A percentile compares a stretch with the other conserved stretches of the same genome.
phyloP scores from a whole-genome alignment of 35 echinoderm and acorn worm species.

The Strongylocentrotus purpuratus region DNA sequence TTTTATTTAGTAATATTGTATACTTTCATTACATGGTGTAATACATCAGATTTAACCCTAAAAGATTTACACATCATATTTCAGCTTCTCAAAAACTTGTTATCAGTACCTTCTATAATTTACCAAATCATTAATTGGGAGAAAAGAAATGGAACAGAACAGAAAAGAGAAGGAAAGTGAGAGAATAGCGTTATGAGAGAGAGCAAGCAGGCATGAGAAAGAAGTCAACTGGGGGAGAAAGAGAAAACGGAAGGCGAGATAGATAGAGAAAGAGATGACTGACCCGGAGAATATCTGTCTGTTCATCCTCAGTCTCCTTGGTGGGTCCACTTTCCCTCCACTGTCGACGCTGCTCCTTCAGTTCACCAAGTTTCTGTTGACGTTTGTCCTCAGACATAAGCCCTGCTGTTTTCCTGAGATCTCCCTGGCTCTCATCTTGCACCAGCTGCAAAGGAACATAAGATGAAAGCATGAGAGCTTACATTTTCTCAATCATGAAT shows the following conservation, averaged over 20 bases:
- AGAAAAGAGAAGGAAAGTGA: too few species aligned
- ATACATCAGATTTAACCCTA: too few species aligned
- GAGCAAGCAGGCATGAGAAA: too few species aligned
- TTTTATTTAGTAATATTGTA: too few species aligned
- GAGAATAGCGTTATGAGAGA: too few species aligned
- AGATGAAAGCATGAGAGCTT: background rate
- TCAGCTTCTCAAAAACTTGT: too few species aligned
- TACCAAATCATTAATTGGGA: too few species aligned
- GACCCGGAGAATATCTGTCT: conserved; percentile 84
- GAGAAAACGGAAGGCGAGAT: background rate
- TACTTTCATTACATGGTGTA: too few species aligned
- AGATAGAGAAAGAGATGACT: conserved; percentile 20
- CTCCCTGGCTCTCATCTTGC: conserved; percentile 60
- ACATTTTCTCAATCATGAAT: background rate
- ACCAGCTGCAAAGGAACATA: conserved; percentile 57
- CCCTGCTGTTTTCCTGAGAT: conserved; percentile 63
- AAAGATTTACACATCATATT: too few species aligned
- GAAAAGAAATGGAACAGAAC: background rate
- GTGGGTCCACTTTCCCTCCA: conserved; percentile 89
- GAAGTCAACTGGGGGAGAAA: background rate
- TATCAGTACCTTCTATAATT: too few species aligned
- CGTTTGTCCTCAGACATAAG: conserved; percentile 80
- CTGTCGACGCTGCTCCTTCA: conserved; percentile 82
- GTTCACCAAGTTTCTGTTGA: conserved; percentile 76
- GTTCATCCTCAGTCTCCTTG: conserved; percentile 85